phyloP scores from a whole-genome alignment of 2,797 vertebrate genomes.

The Gallinago solitaria region DNA sequence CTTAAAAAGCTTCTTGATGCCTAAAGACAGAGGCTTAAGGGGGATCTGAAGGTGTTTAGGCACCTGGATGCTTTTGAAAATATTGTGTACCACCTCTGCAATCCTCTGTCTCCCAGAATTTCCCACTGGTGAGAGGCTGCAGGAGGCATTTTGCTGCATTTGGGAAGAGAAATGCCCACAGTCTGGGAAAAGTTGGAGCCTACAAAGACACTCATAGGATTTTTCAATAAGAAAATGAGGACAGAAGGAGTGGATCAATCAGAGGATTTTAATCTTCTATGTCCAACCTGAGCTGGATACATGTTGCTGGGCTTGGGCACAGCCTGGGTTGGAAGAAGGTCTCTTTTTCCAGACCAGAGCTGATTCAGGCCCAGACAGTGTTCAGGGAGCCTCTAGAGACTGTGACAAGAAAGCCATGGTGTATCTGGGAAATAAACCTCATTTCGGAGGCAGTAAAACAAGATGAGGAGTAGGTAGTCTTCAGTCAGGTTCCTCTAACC shows the following conservation, averaged over 20 bases:
- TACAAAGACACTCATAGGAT: rapidly evolving
- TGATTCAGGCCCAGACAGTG: background rate
- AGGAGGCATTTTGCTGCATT: background rate
- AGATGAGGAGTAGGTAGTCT: background rate
- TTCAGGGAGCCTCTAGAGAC: background rate
- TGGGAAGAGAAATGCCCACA: background rate
- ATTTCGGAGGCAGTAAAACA: background rate
- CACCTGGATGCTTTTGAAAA: background rate
- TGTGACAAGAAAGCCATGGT: background rate
- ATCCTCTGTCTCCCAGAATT: background rate
- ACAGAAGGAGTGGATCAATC: background rate
- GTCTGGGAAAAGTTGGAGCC: background rate
- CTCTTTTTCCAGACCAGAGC: background rate
- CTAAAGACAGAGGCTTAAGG: background rate
- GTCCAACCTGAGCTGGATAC: background rate
- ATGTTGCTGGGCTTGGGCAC: background rate
- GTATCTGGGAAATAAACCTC: background rate
- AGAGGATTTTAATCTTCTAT: background rate
- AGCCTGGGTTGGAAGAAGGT: background rate
- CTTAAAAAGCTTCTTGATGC: background rate
- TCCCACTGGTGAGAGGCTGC: background rate
- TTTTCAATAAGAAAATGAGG: background rate
- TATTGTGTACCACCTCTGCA: background rate
- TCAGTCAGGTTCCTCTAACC: background rate
- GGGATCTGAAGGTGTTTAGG: background rate